These are phyloP conservation scores for Ophiodon elongatus DNA, from an alignment of 2,113 vertebrate genomes.

Conservation along the genomic window DNA sequence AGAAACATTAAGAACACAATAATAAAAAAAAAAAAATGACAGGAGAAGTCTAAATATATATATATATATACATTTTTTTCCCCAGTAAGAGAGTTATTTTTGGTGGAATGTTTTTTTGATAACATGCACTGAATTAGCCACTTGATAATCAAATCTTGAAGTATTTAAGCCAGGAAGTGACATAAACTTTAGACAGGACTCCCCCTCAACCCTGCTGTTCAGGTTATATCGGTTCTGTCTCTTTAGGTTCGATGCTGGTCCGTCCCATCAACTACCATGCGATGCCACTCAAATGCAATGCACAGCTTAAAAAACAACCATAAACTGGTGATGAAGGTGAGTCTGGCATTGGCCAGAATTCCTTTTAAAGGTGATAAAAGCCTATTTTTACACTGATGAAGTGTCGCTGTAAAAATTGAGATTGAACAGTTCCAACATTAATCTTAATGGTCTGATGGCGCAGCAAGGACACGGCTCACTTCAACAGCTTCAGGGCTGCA, in stretches of 20 bases:
- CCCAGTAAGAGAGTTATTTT: not conserved
- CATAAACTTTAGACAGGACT: not conserved
- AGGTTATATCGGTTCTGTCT: not conserved
- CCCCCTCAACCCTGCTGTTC: not conserved
- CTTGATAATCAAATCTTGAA: not conserved
- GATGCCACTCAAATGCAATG: not conserved
- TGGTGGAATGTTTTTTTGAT: not conserved
- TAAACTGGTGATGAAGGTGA: not conserved
- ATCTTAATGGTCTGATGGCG: too few relatives aligned
- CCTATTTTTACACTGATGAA: not conserved
- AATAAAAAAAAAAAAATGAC: not conserved
- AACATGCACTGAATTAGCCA: not conserved
- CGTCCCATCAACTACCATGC: not conserved
- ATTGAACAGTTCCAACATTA: too few relatives aligned
- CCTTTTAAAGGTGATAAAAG: too few relatives aligned
- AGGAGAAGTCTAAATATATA: not conserved
- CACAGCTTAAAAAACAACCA: not conserved
- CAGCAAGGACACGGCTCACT: too few relatives aligned
- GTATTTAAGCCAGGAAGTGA: not conserved
- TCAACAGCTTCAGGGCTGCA: too few relatives aligned
- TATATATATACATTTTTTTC: not conserved
- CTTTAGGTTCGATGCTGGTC: not conserved
- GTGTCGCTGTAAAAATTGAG: too few relatives aligned
- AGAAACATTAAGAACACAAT: not conserved
- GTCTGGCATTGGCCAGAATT: too few relatives aligned